Conservation (phyloP, 2,797 vertebrate species). For the Sciaenops ocellatus region DNA sequence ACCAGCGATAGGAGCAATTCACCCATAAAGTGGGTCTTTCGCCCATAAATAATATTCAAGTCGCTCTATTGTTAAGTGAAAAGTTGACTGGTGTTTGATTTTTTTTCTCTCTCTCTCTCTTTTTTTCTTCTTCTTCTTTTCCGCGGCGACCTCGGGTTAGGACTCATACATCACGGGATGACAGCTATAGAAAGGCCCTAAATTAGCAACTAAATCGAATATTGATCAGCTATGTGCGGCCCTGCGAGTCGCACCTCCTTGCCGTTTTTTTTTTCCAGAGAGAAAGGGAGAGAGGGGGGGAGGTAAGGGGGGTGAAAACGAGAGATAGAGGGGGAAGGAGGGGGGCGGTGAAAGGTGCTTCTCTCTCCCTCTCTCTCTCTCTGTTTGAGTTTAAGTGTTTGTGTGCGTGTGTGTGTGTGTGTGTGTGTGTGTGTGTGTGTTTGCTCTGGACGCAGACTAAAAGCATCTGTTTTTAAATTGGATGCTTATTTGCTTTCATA, state of each 20-base stretch:
- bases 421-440: slow-evolving; percentile 31
- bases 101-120: slow-evolving; percentile 75
- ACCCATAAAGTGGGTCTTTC: slow-evolving; percentile 89
- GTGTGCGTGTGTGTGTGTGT: slow-evolving; percentile 33
- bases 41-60: slow-evolving; percentile 93
- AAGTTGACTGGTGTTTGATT: slow-evolving; percentile 94
- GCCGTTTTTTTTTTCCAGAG: slow-evolving; percentile 81
- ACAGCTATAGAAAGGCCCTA: slow-evolving; percentile 98
- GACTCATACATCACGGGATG: slow-evolving; percentile 99
- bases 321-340: slow-evolving; percentile 67
- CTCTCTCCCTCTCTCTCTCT: slow-evolving; percentile 44
- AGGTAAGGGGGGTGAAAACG: slow-evolving; percentile 57
- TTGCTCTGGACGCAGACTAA: slow-evolving; percentile 43
- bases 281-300: slow-evolving; percentile 68
- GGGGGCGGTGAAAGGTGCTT: slow-evolving; percentile 72
- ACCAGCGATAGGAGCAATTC: slow-evolving; percentile 86
- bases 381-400: slow-evolving; percentile 75
- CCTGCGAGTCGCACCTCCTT: slow-evolving; percentile 91
- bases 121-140: slow-evolving; percentile 86
- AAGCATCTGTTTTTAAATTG: slow-evolving; percentile 46
- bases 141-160: slow-evolving; percentile 93
- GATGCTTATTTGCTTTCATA: slow-evolving; percentile 13
- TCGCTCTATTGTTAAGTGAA: slow-evolving; percentile 92
- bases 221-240: slow-evolving; percentile 96
- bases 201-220: slow-evolving; percentile 99